Percentiles rank a stretch among this genome's conserved stretches.
phyloP scores from a whole-genome alignment of 2,797 vertebrate genomes.

The Myotis myotis region DNA sequence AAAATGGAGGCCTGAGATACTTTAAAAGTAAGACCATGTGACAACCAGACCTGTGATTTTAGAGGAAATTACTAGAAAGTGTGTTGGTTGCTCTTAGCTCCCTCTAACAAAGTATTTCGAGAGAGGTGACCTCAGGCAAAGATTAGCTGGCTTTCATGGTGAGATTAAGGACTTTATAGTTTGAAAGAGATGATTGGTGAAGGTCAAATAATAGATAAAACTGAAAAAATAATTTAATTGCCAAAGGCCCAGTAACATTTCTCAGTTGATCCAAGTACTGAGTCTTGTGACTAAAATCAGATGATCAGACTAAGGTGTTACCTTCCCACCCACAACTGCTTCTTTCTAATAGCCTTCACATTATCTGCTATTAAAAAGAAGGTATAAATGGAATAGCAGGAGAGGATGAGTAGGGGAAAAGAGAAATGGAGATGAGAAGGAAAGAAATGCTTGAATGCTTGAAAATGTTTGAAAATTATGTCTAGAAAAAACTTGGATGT shows the following conservation, averaged over 20 bases:
- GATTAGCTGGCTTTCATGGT: background rate
- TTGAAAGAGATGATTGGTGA: background rate
- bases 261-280: background rate
- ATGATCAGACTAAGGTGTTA: background rate
- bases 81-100: background rate
- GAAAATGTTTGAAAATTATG: background rate
- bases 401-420: background rate
- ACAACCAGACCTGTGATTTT: background rate
- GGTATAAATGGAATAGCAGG: background rate
- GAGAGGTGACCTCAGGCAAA: background rate
- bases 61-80: background rate
- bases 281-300: background rate
- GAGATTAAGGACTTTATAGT: background rate
- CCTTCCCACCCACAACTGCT: background rate
- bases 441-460: background rate
- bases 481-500: background rate
- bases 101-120: background rate
- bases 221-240: background rate
- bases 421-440: background rate
- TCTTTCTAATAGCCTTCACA: background rate
- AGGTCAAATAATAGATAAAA: background rate
- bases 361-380: background rate
- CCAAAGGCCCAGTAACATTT: background rate
- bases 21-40: background rate
- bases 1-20: background rate